phyloP scores from a whole-genome alignment of 2,888 invertebrate species.

The Polydrusus tereticollis region DNA sequence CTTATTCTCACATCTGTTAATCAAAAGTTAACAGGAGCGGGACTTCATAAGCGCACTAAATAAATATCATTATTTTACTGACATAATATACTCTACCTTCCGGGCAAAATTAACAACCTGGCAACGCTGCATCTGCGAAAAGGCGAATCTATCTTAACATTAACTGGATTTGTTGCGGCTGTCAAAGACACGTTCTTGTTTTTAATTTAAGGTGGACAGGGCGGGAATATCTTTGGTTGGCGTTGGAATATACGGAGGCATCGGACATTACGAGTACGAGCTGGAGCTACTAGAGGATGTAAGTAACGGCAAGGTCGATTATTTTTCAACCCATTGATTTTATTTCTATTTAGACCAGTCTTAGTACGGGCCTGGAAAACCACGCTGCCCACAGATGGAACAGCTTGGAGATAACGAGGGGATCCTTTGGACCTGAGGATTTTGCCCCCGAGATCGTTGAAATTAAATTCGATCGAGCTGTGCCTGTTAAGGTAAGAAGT shows the following conservation, averaged over 20 bases:
- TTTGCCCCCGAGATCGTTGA: slow-evolving; percentile 90
- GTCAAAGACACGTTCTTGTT: slow-evolving; percentile 67
- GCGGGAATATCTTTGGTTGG: slow-evolving; percentile 91
- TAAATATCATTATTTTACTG: no score
- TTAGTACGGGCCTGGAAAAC: slow-evolving; percentile 68
- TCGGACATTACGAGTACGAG: slow-evolving; percentile 91
- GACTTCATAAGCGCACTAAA: no score
- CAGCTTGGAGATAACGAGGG: slow-evolving; percentile 85
- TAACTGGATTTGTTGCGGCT: background rate
- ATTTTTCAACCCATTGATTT: background rate
- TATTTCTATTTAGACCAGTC: slow-evolving; percentile 65
- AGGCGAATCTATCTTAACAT: no score
- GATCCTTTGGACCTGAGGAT: slow-evolving; percentile 86
- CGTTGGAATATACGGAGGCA: slow-evolving; percentile 90
- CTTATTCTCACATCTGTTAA: no score
- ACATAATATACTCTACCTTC: no score
- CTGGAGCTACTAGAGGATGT: slow-evolving; percentile 89
- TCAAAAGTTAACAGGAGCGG: no score
- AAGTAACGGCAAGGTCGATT: slow-evolving; percentile 60
- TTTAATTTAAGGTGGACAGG: slow-evolving; percentile 88
- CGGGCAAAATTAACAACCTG: no score
- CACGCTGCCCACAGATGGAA: slow-evolving; percentile 85
- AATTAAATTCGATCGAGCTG: slow-evolving; percentile 90
- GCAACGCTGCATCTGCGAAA: no score
- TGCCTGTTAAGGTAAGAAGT: slow-evolving; percentile 80